phyloP scores from a whole-genome alignment of 2,888 invertebrate genomes.

The Hemistola chrysoprasaria region DNA sequence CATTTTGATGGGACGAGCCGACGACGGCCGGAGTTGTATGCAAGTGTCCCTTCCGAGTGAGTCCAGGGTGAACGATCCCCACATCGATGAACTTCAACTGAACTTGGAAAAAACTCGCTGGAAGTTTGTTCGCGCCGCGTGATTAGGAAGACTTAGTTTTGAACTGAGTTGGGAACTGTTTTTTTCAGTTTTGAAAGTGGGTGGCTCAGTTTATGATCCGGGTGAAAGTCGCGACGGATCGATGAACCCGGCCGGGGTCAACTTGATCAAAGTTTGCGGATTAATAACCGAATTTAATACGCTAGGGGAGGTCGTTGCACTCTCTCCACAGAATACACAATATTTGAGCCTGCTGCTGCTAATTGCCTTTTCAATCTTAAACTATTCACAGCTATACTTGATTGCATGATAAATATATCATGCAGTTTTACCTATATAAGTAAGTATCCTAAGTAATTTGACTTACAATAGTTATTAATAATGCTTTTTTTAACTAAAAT shows the following conservation, averaged over 20 bases:
- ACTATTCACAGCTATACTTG: constrained; percentile 10
- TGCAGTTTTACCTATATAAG: no score
- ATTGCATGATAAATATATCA: no score
- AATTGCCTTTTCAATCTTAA: constrained; percentile 12
- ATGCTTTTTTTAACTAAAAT: no score
- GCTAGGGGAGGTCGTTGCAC: constrained; percentile 60
- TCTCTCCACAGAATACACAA: constrained; percentile 35
- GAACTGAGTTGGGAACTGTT: constrained; percentile 78
- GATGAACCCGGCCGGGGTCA: constrained; percentile 75
- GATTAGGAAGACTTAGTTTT: constrained; percentile 82
- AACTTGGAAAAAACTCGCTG: constrained; percentile 78
- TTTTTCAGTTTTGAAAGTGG: constrained; percentile 81
- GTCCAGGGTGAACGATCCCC: constrained; percentile 76
- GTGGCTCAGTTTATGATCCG: constrained; percentile 81
- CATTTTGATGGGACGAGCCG: constrained; percentile 76
- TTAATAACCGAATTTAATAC: constrained; percentile 78
- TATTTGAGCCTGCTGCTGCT: constrained; percentile 16
- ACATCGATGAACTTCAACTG: constrained; percentile 78
- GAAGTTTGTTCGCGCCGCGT: constrained; percentile 77
- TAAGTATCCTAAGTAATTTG: no score
- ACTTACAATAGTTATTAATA: no score
- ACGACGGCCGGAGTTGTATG: constrained; percentile 65
- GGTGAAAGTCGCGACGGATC: constrained; percentile 79
- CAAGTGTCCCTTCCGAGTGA: constrained; percentile 69
- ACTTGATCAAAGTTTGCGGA: constrained; percentile 75